Evolutionary conservation across 2,888 invertebrate species (phyloP).

Genomic region (Cataglyphis albicans): DNA sequence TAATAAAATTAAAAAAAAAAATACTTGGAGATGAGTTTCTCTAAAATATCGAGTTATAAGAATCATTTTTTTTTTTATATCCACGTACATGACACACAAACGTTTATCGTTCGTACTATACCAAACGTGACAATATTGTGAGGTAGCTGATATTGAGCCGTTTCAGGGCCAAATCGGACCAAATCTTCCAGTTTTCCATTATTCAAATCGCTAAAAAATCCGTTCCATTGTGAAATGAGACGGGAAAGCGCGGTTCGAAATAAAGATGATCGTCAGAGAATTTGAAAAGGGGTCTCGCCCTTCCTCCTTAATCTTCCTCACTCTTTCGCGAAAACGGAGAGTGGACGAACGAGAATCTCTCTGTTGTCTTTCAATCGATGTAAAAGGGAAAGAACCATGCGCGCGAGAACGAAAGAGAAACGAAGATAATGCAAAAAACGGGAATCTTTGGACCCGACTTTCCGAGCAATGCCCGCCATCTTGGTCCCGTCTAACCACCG

Average conservation of each 20-base stretch:
- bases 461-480: slow-evolving; percentile 84
- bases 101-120: slow-evolving; percentile 66
- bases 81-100: slow-evolving; percentile 57
- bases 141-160: slow-evolving; percentile 85
- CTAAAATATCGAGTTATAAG: neutral
- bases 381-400: slow-evolving; percentile 29
- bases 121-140: slow-evolving; percentile 80
- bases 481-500: slow-evolving; percentile 84
- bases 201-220: slow-evolving; percentile 38
- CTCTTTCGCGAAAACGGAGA: neutral
- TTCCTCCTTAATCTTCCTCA: neutral
- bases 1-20: neutral
- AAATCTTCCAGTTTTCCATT: slow-evolving; percentile 78
- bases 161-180: slow-evolving; percentile 84
- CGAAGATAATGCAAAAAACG: slow-evolving; percentile 69
- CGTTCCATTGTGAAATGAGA: neutral
- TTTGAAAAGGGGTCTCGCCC: neutral
- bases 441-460: slow-evolving; percentile 81
- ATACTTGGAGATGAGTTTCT: neutral
- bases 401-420: slow-evolving; percentile 24
- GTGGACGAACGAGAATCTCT: slow-evolving; percentile 9
- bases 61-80: neutral
- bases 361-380: slow-evolving; percentile 34
- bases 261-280: neutral
- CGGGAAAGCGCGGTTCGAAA: neutral